Evolutionary conservation across 92 coral and sea anemone species (phyloP).

Genomic region (Porites lobata): DNA sequence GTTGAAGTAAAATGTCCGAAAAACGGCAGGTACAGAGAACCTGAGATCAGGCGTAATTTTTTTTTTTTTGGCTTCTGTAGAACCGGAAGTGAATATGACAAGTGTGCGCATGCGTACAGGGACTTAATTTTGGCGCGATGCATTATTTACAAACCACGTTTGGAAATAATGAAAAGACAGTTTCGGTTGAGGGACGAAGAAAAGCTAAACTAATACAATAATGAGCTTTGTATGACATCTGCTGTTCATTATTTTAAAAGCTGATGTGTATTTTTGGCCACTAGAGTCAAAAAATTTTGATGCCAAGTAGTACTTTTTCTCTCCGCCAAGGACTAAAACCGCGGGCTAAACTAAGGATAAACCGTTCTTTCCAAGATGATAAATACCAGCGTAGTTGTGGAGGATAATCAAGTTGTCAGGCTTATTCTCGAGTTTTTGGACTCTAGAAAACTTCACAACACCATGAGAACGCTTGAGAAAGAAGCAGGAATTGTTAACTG

Average conservation of each 20-base stretch:
- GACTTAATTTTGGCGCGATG: slow-evolving; percentile 86
- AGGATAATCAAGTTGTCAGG: slow-evolving; percentile 82
- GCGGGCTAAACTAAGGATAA: not conserved
- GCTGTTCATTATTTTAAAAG: slow-evolving; percentile 7
- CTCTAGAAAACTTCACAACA: slow-evolving; percentile 86
- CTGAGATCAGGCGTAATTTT: too few species aligned
- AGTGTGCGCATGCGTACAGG: slow-evolving; percentile 77
- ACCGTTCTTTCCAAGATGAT: slow-evolving; percentile 60
- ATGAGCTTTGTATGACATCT: slow-evolving; percentile 33
- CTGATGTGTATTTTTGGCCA: not conserved
- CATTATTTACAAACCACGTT: slow-evolving; percentile 85
- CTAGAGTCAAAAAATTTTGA: not conserved
- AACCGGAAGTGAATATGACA: slow-evolving; percentile 15
- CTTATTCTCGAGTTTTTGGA: slow-evolving; percentile 88
- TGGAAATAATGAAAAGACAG: slow-evolving; percentile 47
- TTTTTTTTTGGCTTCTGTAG: not conserved
- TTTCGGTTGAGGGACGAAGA: slow-evolving; percentile 25
- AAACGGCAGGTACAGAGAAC: not conserved
- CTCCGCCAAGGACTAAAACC: not conserved
- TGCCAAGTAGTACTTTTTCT: slow-evolving; percentile 1
- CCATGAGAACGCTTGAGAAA: slow-evolving; percentile 91
- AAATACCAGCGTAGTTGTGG: slow-evolving; percentile 74
- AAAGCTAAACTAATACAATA: not conserved
- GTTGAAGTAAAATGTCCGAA: too few species aligned
- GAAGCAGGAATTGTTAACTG: slow-evolving; percentile 89